Evolutionary conservation across 2,797 vertebrate species (phyloP).

Genomic region (Rachycentron canadum): DNA sequence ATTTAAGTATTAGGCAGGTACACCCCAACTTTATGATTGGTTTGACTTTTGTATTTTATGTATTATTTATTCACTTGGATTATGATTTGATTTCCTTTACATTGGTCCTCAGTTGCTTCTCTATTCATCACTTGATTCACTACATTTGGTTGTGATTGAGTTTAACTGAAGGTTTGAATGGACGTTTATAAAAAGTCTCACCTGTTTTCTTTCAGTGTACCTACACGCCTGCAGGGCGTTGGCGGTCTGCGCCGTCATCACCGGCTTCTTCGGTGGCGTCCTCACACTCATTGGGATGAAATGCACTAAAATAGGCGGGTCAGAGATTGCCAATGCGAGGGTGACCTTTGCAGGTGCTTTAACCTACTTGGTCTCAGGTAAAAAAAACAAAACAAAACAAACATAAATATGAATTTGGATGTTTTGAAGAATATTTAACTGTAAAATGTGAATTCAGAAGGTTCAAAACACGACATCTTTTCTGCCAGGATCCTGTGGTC

Average conservation of each 20-base stretch:
- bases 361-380: conserved; percentile 86
- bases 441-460: neutral
- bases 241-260: conserved; percentile 82
- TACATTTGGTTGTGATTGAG: no score
- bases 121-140: no score
- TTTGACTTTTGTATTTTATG: no score
- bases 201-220: conserved; percentile 70
- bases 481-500: conserved; percentile 80
- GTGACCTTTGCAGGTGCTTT: conserved; percentile 83
- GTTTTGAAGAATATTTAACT: neutral
- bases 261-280: conserved; percentile 86
- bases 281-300: conserved; percentile 89
- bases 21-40: no score
- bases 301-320: conserved; percentile 89
- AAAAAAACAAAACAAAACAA: neutral
- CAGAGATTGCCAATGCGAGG: conserved; percentile 82
- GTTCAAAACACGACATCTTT: neutral
- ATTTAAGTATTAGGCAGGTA: no score
- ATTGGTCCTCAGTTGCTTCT: no score
- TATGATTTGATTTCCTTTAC: no score
- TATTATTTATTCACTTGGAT: no score
- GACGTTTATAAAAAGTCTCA: no score
- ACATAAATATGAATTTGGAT: no score
- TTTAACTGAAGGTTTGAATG: no score
- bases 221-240: conserved; percentile 86